These are phyloP conservation scores for Recurvirostra avosetta DNA, from an alignment of 2,113 vertebrate genomes.

Conservation along the genomic window DNA sequence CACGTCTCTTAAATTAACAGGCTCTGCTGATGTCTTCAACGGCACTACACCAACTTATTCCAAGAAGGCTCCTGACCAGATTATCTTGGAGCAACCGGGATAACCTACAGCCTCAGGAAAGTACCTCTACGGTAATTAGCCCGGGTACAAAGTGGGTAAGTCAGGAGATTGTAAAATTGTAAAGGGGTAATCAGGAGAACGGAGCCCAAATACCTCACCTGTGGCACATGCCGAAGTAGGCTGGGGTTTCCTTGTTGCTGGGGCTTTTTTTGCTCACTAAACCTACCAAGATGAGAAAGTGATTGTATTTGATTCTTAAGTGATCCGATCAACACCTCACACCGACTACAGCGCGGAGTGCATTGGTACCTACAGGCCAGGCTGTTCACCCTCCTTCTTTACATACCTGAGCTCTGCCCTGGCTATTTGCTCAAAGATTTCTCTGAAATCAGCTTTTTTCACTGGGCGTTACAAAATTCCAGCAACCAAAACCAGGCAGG, in stretches of 20 bases:
- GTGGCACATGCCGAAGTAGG: neutral
- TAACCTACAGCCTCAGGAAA: neutral
- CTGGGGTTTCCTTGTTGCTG: neutral
- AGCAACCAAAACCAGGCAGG: neutral
- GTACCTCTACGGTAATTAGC: neutral
- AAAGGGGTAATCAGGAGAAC: neutral
- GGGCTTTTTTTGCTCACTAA: neutral
- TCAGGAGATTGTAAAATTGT: neutral
- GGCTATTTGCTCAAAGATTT: constrained; percentile 26
- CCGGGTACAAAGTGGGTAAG: neutral
- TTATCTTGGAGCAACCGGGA: neutral
- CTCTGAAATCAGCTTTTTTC: neutral
- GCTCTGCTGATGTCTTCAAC: neutral
- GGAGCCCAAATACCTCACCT: neutral
- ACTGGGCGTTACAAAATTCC: neutral
- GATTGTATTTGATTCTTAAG: neutral
- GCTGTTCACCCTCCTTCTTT: neutral
- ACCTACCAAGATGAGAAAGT: neutral
- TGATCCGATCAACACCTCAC: neutral
- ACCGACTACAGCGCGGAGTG: neutral
- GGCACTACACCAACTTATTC: neutral
- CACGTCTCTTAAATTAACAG: neutral
- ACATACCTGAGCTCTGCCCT: neutral
- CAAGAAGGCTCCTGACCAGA: neutral
- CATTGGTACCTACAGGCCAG: neutral